Percentiles rank a stretch among this genome's conserved stretches.
These are phyloP conservation scores for Vipera latastei DNA, from an alignment of 2,797 vertebrate species.

Conservation along the genomic window DNA sequence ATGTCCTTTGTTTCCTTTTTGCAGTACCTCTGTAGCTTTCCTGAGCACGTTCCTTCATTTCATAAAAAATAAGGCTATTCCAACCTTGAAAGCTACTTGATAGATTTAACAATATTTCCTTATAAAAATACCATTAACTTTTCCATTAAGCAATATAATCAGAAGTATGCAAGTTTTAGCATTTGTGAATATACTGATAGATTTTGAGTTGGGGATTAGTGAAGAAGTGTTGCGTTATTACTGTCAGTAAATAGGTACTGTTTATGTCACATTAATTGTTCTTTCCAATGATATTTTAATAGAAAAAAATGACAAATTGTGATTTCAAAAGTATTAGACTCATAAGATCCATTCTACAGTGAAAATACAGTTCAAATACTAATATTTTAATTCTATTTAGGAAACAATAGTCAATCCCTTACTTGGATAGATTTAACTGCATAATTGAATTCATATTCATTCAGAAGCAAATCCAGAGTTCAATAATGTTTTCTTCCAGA, in stretches of 20 bases:
- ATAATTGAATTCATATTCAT: not conserved
- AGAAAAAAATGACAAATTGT: slow-evolving; percentile 28
- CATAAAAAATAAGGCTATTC: slow-evolving; percentile 85
- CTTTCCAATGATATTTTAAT: slow-evolving; percentile 25
- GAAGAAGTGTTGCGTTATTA: not conserved
- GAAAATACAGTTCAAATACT: not conserved
- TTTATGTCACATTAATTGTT: slow-evolving; percentile 27
- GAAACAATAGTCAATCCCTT: not conserved
- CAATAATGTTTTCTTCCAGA: not conserved
- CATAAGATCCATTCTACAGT: slow-evolving; percentile 1
- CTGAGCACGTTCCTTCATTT: slow-evolving; percentile 79
- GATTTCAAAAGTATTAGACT: slow-evolving; percentile 21
- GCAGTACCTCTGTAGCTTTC: slow-evolving; percentile 81
- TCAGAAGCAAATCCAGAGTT: not conserved
- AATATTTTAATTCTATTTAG: not conserved
- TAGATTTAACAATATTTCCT: slow-evolving; percentile 49
- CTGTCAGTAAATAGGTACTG: slow-evolving; percentile 17
- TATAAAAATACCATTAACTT: slow-evolving; percentile 50
- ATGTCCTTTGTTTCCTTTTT: slow-evolving; percentile 75
- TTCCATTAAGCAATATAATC: slow-evolving; percentile 18
- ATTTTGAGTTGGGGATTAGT: not conserved
- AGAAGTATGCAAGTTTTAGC: slow-evolving; percentile 13
- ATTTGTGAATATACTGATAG: not conserved
- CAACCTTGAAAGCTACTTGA: slow-evolving; percentile 64
- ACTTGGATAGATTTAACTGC: not conserved